Base-by-base conservation (phyloP, 1,140 invertebrate species). In the Diplogasteroides magnus region DNA sequence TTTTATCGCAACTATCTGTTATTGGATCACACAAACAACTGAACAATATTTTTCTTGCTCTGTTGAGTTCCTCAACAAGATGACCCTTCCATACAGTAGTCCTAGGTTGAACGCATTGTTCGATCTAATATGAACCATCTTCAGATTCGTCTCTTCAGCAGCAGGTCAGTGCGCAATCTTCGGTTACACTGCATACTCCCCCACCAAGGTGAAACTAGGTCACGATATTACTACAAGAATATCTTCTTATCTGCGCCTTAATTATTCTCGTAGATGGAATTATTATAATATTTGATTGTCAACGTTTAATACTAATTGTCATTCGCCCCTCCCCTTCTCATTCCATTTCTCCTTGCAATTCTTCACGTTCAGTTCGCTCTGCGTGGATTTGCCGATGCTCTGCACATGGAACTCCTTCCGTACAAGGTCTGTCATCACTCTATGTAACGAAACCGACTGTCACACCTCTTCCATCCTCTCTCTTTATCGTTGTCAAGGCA, bases 1-100 rank as follows among this genome's bases (percentile, higher is more conserved):
- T n/a, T n/a, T n/a, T n/a, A n/a, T n/a, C 91, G 0, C 97, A 94
- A 2, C 89, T 91, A 84, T 94, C 92, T 68, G 91, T 91, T 25
- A 56, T 56, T 56, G 13, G 48, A 56, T 56, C 13, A 56, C 13
- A n/a, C 48, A 14, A 56, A n/a, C n/a, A 56, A 14, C 48, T 56
- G 13, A n/a, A 14, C 14, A 15, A 61, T 19, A 61, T 61, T 61
- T 61, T 61, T 61, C 19, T n/a, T n/a, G n/a, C n/a, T n/a, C n/a
- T n/a, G n/a, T n/a, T n/a, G n/a, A n/a, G n/a, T n/a, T n/a, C n/a
- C n/a, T n/a, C n/a, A n/a, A n/a, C n/a, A n/a, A n/a, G n/a, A n/a
- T n/a, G n/a, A n/a, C n/a, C n/a, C n/a, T n/a, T n/a, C n/a, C n/a
- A n/a, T n/a, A 28, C 1, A 0, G 32, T 15, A 61, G 60, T 1